Evolutionary conservation across 2,113 vertebrate genomes (phyloP).

Genomic region (Anoplopoma fimbria): DNA sequence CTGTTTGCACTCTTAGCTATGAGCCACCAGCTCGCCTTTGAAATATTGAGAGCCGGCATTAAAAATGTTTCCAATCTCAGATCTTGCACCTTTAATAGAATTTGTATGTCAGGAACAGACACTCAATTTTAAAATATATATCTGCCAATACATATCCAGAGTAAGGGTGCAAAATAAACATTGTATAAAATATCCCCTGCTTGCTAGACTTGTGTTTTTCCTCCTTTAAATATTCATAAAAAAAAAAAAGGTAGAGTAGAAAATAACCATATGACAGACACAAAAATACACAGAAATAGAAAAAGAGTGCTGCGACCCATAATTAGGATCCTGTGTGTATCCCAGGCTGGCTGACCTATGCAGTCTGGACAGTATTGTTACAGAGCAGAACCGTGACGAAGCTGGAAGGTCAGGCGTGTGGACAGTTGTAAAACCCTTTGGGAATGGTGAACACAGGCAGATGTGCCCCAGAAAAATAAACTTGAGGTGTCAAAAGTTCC

Average conservation of each 20-base stretch:
- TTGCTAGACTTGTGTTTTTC: too few species aligned
- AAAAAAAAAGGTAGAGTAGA: background rate
- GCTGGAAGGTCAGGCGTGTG: constrained; percentile 37
- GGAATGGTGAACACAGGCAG: constrained; percentile 28
- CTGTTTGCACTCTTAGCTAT: too few species aligned
- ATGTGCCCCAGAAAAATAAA: constrained; percentile 34
- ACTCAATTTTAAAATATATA: background rate
- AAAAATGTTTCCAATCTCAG: too few species aligned
- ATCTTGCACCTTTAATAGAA: background rate
- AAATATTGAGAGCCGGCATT: too few species aligned
- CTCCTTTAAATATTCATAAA: background rate
- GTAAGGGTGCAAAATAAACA: too few species aligned
- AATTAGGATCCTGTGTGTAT: constrained; percentile 15
- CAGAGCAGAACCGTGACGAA: constrained; percentile 22
- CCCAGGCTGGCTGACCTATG: constrained; percentile 31
- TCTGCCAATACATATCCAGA: background rate
- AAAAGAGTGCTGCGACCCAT: constrained; percentile 8
- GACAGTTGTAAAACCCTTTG: constrained; percentile 23
- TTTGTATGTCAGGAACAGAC: background rate
- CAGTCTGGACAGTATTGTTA: constrained; percentile 30
- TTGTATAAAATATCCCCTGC: background rate
- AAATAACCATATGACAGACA: background rate
- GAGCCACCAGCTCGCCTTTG: too few species aligned
- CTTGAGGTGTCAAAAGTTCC: constrained; percentile 35
- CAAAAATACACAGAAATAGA: background rate